phyloP scores from a whole-genome alignment of 1,140 invertebrate genomes.

The Berghia stephanieae region DNA sequence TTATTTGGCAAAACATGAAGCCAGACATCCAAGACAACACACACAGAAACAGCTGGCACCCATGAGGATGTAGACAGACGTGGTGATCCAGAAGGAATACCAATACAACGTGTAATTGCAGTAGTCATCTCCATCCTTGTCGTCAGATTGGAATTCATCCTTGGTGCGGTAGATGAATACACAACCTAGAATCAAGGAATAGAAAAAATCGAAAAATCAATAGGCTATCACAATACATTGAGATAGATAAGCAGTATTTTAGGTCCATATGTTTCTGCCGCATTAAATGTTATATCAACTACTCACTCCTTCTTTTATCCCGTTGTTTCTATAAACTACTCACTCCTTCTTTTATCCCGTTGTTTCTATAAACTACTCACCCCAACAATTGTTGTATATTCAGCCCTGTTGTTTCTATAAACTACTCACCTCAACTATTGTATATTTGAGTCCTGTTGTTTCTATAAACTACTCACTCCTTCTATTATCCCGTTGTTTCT shows the following conservation, averaged over 20 bases:
- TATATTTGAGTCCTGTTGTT: too few relatives aligned
- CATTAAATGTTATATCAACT: too few relatives aligned
- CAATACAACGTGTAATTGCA: constrained; percentile 81
- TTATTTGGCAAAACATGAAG: constrained; percentile 19
- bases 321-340: too few relatives aligned
- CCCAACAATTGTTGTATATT: too few relatives aligned
- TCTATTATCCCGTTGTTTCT: too few relatives aligned
- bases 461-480: too few relatives aligned
- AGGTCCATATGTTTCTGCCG: too few relatives aligned
- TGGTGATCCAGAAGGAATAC: constrained; percentile 79
- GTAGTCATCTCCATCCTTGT: constrained; percentile 68
- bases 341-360: too few relatives aligned
- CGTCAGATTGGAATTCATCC: constrained; percentile 23
- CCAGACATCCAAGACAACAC: constrained; percentile 33
- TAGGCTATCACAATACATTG: background rate
- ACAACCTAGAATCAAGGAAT: constrained; percentile 39
- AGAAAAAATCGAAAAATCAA: constrained; percentile 6
- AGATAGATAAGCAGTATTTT: background rate
- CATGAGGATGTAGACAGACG: constrained; percentile 72
- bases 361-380: too few relatives aligned
- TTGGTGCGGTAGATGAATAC: constrained; percentile 52
- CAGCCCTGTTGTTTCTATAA: too few relatives aligned
- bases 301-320: too few relatives aligned
- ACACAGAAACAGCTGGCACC: constrained; percentile 70
- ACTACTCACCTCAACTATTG: too few relatives aligned